Percentiles rank a stretch among this genome's conserved stretches.
These are phyloP conservation scores for Arctopsyche grandis DNA, from an alignment of 1,140 invertebrate species.

Conservation along the genomic window DNA sequence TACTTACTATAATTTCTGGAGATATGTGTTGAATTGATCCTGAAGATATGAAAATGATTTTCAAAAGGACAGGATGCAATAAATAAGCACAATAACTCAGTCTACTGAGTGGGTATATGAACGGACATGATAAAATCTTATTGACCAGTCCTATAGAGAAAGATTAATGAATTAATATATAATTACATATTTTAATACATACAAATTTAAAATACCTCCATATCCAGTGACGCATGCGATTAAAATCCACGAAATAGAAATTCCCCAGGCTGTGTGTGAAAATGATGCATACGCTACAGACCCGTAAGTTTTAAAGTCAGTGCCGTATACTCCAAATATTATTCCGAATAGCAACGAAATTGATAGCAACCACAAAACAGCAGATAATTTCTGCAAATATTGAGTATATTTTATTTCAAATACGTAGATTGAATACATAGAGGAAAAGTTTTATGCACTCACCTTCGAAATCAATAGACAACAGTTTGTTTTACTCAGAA, in stretches of 20 bases:
- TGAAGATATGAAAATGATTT: slow-evolving; percentile 45
- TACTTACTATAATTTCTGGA: slow-evolving; percentile 43
- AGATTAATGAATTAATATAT: not conserved
- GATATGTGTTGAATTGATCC: slow-evolving; percentile 44
- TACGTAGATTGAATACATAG: not conserved
- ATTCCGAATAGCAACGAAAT: slow-evolving; percentile 57
- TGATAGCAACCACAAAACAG: slow-evolving; percentile 57
- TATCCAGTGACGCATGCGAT: slow-evolving; percentile 65
- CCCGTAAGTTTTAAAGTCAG: slow-evolving; percentile 56
- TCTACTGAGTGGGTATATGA: slow-evolving; percentile 50
- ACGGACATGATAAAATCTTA: slow-evolving; percentile 44
- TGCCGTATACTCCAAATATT: slow-evolving; percentile 61
- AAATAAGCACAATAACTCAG: slow-evolving; percentile 49
- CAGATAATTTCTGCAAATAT: slow-evolving; percentile 46
- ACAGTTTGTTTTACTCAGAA: slow-evolving; percentile 59
- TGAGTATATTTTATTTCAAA: not conserved
- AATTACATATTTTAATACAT: not conserved
- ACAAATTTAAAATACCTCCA: slow-evolving; percentile 56
- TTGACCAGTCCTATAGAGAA: slow-evolving; percentile 44
- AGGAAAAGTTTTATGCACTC: not conserved
- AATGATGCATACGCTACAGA: slow-evolving; percentile 66
- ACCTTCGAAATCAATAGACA: slow-evolving; percentile 61
- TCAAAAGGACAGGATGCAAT: slow-evolving; percentile 48
- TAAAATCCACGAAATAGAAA: slow-evolving; percentile 66
- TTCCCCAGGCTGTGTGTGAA: slow-evolving; percentile 65